Base-by-base conservation (phyloP, 2,113 vertebrate genomes). In the Leiothrix lutea region DNA sequence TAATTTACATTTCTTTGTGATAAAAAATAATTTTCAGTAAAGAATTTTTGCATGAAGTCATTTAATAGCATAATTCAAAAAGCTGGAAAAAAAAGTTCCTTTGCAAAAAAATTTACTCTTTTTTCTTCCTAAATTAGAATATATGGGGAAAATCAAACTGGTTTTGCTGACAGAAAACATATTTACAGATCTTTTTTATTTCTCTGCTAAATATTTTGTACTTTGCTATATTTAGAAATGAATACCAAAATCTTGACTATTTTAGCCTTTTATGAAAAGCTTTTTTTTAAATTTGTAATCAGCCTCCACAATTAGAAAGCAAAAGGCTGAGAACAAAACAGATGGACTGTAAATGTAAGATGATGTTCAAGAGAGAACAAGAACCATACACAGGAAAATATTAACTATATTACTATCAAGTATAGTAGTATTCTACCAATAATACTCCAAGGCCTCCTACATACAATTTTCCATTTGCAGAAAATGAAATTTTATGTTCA, bases 321-420 rank as follows among this genome's bases (percentile, higher is more conserved):
- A 26, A 57, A 77, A 73, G 21, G 29, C 33, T 86, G 51, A 78
- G 28, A 80, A 69, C 8, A 89, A 45, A 36, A 60, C 11, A 70
- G 38, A 64, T 2, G 14, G 23, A 57, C 24, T 58, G 16, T 26
- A 64, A 79, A 44, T 1, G 2, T 15, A 64, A 51, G 29, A 25
- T 0, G 0, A 35, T 38, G 8, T 19, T 53, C 24, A 75, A 35
- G 0, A 65, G 13, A 51, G 15, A 84, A 66, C 7, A 71, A 9
- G 47, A 57, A 53, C 18, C 14, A 18, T 15, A 60, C 2, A 50
- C 1, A 62, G 29, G 26, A 69, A 83, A 38, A 54, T 36, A 44
- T 38, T 77, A 84, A 53, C 19, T 66, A 28, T 21, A 71, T n/a
- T 45, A 29, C 1, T 50, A 20, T 10, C 14, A 62, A 67, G 12